A percentile compares a stretch with the other conserved stretches of the same genome.
These are phyloP conservation scores for Tachina grossa DNA, from an alignment of 2,888 invertebrate species.

Conservation along the genomic window DNA sequence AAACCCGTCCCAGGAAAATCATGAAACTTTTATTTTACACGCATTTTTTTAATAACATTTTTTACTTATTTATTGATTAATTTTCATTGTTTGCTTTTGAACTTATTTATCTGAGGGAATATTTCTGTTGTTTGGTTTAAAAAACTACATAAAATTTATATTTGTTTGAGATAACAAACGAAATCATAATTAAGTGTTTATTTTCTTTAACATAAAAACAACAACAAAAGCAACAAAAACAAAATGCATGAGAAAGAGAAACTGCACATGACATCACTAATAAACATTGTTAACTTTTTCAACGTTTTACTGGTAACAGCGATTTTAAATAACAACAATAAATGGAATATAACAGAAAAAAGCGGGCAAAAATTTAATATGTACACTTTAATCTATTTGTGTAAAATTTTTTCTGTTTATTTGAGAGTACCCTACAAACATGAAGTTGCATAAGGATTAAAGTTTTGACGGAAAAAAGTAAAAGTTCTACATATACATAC, in stretches of 20 bases:
- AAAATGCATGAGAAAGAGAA: constrained; percentile 25
- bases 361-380: not conserved
- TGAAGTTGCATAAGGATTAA: not conserved
- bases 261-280: constrained; percentile 60
- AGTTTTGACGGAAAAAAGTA: too few relatives aligned
- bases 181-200: constrained; percentile 66
- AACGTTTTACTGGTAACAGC: constrained; percentile 15
- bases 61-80: constrained; percentile 3
- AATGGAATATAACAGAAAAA: constrained; percentile 1
- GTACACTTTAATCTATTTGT: not conserved
- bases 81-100: constrained; percentile 32
- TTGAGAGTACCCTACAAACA: not conserved
- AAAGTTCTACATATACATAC: not conserved
- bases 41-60: too few relatives aligned
- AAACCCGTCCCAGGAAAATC: constrained; percentile 14
- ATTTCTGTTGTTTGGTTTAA: constrained; percentile 38
- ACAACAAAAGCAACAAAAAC: too few relatives aligned
- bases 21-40: constrained; percentile 8
- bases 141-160: constrained; percentile 49
- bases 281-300: constrained; percentile 63
- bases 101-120: constrained; percentile 33
- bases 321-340: constrained; percentile 9
- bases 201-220: constrained; percentile 32
- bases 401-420: not conserved
- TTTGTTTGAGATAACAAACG: constrained; percentile 59